Evolutionary conservation across 2,797 vertebrate species (phyloP), one percentile per base, ranked within the genome.

Genomic region (Eospalax fontanierii): DNA sequence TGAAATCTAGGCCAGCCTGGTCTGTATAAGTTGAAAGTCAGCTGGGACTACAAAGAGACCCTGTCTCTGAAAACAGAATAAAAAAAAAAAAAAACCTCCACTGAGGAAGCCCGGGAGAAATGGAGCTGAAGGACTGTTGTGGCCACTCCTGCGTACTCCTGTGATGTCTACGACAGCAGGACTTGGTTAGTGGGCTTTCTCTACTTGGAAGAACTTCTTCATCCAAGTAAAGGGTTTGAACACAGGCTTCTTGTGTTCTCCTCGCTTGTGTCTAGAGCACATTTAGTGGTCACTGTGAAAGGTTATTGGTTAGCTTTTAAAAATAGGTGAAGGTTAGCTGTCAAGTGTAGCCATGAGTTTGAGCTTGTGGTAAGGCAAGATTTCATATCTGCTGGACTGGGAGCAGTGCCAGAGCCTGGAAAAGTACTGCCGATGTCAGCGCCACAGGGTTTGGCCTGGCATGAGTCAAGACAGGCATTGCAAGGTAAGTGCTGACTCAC

Each of bases 181-280:
- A 11, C 33, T 6, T 28, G 28, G 30, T 66, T 38, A 4, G 0
- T 30, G 4, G 18, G 38, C 9, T 24, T n/a, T 66, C 16, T 15
- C 33, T 68, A 0, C 19, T 66, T 19, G 43, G 6, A 8, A 76
- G 54, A n/a, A 33, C 19, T 33, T 10, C 14, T 54, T 54, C 8
- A 54, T 54, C 46, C 33, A 0, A 21, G 81, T 33, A 68, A 78
- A 1, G 43, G 30, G 18, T 2, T 26, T 21, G 10, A 6, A 30
- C 9, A 11, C 19, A 59, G 79, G 21, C 70, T 24, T 50, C 19
- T 2, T 10, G 35, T 35, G 4, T 73, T 19, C 8, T 35, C 81
- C 6, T 12, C 2, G 10, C 11, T n/a, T 43, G 2, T 5, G 5
- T 2, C 4, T n/a, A 6, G 68, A 63, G 73, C 3, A 0, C 4